Conservation (phyloP, 2,888 invertebrate genomes). For the Drosophila glabriapex region DNA sequence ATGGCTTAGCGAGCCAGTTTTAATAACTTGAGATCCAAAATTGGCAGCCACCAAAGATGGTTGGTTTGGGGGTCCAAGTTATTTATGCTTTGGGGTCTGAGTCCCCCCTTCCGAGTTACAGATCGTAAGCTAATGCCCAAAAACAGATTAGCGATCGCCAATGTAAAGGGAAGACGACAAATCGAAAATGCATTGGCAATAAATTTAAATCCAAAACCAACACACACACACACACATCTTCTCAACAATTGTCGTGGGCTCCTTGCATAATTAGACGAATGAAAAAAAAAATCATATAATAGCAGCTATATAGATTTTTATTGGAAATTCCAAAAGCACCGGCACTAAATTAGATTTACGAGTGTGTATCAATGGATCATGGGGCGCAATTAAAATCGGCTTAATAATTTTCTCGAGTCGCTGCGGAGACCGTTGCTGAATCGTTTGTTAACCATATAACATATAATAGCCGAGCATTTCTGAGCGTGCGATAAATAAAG, state of each 20-base stretch:
- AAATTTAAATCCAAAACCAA: conserved; percentile 69
- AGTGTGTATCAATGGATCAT: conserved; percentile 73
- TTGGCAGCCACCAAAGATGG: conserved; percentile 64
- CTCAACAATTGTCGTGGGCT: conserved; percentile 58
- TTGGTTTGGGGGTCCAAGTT: conserved; percentile 14
- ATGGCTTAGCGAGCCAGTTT: conserved; percentile 60
- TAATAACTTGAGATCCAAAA: conserved; percentile 54
- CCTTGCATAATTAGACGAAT: conserved; percentile 69
- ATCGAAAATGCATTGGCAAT: conserved; percentile 64
- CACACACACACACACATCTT: conserved; percentile 19
- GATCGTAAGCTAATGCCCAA: conserved; percentile 37
- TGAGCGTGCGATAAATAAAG: conserved; percentile 63
- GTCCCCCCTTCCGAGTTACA: background rate
- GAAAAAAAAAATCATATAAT: conserved; percentile 9
- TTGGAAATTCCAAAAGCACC: conserved; percentile 24
- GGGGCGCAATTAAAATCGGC: conserved; percentile 81
- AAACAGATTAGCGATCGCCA: conserved; percentile 49
- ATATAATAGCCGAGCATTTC: conserved; percentile 36
- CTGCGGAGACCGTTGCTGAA: conserved; percentile 13
- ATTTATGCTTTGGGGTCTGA: conserved; percentile 43
- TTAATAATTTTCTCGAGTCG: conserved; percentile 68
- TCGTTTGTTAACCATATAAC: background rate
- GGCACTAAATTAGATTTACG: conserved; percentile 83
- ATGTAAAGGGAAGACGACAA: conserved; percentile 43
- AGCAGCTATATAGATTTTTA: conserved; percentile 1